Evolutionary conservation across 2,888 invertebrate species (phyloP).

Genomic region (Horisme vitalbata): DNA sequence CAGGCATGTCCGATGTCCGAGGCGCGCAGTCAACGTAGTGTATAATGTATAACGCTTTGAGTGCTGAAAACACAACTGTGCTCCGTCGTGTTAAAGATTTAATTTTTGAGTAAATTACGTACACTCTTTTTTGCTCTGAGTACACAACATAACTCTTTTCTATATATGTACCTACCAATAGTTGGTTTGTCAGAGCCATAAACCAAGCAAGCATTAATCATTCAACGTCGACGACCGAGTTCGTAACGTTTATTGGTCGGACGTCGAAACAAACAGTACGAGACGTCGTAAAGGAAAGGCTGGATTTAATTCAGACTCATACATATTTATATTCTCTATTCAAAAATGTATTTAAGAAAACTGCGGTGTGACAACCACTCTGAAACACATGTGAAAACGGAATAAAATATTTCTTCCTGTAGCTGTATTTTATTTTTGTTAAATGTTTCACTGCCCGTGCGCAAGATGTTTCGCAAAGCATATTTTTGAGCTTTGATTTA

Average conservation of each 20-base stretch:
- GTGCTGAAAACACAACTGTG: no score
- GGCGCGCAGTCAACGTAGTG: no score
- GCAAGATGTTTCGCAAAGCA: slow-evolving; percentile 4
- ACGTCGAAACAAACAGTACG: slow-evolving; percentile 51
- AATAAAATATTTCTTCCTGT: slow-evolving; percentile 34
- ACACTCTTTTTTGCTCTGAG: no score
- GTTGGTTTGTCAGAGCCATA: no score
- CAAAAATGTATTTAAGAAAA: slow-evolving; percentile 55
- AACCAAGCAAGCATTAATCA: slow-evolving; percentile 48
- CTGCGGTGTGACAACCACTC: slow-evolving; percentile 51
- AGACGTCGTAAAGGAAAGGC: slow-evolving; percentile 52
- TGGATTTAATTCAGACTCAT: slow-evolving; percentile 64
- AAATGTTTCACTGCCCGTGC: slow-evolving; percentile 41
- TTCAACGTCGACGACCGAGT: slow-evolving; percentile 48
- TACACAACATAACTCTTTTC: no score
- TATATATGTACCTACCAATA: no score
- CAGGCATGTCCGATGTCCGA: no score
- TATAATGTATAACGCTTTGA: no score
- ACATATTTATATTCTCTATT: slow-evolving; percentile 56
- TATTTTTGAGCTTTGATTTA: neutral
- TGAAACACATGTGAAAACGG: slow-evolving; percentile 47
- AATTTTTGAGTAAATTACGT: no score
- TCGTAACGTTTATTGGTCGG: slow-evolving; percentile 47
- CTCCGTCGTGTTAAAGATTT: no score
- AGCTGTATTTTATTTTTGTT: slow-evolving; percentile 48